Evolutionary conservation across 2,888 invertebrate genomes (phyloP), one percentile per base, ranked within the genome.

Genomic region (Dolichopus griseipennis): DNA sequence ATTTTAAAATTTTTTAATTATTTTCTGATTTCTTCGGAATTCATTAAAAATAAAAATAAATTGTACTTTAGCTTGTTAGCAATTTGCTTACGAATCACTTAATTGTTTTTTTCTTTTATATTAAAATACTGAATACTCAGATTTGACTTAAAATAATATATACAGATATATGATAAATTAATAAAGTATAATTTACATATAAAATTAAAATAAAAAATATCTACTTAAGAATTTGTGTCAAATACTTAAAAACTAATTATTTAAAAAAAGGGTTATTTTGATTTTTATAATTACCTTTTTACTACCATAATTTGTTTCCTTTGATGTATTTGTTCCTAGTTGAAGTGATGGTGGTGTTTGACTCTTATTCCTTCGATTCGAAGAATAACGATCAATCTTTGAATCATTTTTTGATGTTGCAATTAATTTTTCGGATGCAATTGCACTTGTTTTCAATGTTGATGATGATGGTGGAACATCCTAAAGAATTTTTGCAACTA

Each of bases 401-500:
- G 37, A 37, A 65, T 65, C 34, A 65, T 65, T 34, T 37, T 37
- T 65, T 5, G 37, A n/a, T 83, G 83, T 83, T 84, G 82, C 22
- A 12, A 43, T 6, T n/a, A n/a, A 21, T 27, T 27, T 27, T 2
- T 27, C 27, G 5, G 27, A 27, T 27, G 27, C 3, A 12, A 3
- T 9, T 20, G 22, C 7, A 15, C 10, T 82, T 83, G 83, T 83
- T 84, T 15, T 61, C 6, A 18, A 18, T 52, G 52, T 18, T 52
- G 62, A 65, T 52, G 65, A 69, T 70, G 68, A 69, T 70, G 68
- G 68, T 70, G 73, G 72, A 70, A 74, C 76, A 77, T 77, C 80
- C 80, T 80, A 80, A 77, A 77, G 79, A 79, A 81, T 78, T 27
- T 27, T 77, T 76, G 75, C 77, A 79, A 81, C 81, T 81, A 81